Evolutionary conservation across 2,888 invertebrate genomes (phyloP), one percentile per base, ranked within the genome.

Genomic region (Helleia helle): DNA sequence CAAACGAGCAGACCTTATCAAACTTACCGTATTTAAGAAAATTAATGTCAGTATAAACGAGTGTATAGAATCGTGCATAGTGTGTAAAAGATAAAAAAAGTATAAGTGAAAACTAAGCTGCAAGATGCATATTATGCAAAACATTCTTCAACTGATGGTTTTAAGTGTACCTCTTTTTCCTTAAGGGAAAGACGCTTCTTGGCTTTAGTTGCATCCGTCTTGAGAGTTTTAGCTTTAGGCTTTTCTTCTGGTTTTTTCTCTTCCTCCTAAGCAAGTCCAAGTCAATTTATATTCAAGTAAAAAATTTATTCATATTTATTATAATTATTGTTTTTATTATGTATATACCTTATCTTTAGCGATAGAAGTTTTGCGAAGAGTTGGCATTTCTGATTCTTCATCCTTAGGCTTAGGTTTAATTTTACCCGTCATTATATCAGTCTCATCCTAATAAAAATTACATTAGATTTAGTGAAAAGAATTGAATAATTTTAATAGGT

Each of bases 131-230:
- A 36, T 28, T 26, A 11, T 38, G 17, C 4, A 15, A 34, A 26
- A 22, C n/a, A 22, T 22, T 9, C 38, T 36, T 43, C 22, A 13
- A 41, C 14, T 27, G 36, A 39, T 24, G 29, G n/a, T 40, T 13
- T n/a, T 36, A 40, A 41, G 28, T 39, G 46, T 74, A 84, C 84
- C 84, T 84, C 76, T 65, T 77, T 75, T 50, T 81, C 71, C 76
- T 81, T 84, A 29, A 76, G 57, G 48, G 81, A 80, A 28, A 75
- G 62, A 40, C 83, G 75, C 57, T 84, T 81, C 71, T 83, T 81
- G 57, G 67, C 54, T 40, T 62, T 65, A 8, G 72, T 62, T 43
- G 79, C 77, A 43, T 76, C 75, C 60, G 76, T 72, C 56, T 79
- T 80, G 42, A 58, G 51, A 36, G 71, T 57, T 59, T 74, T 86